phyloP scores from a whole-genome alignment of 1,140 invertebrate genomes.

The Sitophilus oryzae region DNA sequence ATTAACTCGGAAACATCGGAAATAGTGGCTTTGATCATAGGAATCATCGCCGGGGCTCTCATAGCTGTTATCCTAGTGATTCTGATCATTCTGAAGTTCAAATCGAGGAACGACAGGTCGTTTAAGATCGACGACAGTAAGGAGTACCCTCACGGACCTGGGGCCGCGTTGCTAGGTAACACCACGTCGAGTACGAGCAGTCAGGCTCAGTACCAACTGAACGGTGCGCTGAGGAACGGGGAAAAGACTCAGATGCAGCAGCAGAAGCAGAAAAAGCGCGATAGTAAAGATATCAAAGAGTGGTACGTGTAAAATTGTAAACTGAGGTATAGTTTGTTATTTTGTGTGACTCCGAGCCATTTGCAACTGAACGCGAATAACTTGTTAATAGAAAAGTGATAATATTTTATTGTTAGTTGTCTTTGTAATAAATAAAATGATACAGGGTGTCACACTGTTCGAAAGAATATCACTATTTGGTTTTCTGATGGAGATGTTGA shows the following conservation, averaged over 20 bases:
- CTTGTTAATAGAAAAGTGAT: conserved; percentile 22
- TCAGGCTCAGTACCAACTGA: conserved; percentile 44
- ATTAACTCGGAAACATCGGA: conserved; percentile 68
- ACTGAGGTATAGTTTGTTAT: conserved; percentile 3
- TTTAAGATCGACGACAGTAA: conserved; percentile 89
- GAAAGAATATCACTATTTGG: no score
- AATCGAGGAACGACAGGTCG: conserved; percentile 76
- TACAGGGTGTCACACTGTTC: no score
- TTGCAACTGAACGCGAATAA: background rate
- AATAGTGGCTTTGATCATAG: conserved; percentile 72
- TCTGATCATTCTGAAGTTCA: conserved; percentile 81
- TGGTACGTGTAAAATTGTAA: conserved; percentile 72
- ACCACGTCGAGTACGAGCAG: conserved; percentile 47
- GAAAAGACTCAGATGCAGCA: conserved; percentile 31
- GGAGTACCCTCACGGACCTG: conserved; percentile 62
- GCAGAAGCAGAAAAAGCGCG: conserved; percentile 64
- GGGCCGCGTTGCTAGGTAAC: conserved; percentile 64
- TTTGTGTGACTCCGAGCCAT: conserved; percentile 42
- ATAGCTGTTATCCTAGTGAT: conserved; percentile 89
- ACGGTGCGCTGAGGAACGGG: conserved; percentile 40
- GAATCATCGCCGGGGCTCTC: conserved; percentile 84
- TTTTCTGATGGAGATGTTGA: no score
- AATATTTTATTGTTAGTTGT: conserved; percentile 11
- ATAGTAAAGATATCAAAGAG: conserved; percentile 86
- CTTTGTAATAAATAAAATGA: no score